phyloP scores from a whole-genome alignment of 2,797 vertebrate species.

The Onychomys torridus region DNA sequence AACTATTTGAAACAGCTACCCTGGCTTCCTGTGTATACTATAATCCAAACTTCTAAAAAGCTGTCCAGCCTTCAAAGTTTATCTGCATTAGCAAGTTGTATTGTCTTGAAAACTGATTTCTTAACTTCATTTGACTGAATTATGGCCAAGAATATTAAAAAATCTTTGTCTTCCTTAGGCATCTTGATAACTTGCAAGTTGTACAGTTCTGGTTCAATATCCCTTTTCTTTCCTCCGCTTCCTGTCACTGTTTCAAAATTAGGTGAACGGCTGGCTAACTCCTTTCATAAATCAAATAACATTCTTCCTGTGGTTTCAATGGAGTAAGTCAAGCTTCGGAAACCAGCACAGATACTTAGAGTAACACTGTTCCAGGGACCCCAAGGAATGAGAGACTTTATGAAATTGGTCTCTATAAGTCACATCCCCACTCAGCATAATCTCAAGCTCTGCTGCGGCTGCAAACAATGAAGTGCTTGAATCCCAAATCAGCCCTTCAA shows the following conservation, averaged over 20 bases:
- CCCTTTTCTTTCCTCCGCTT: slow-evolving; percentile 74
- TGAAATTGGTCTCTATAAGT: slow-evolving; percentile 75
- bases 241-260: slow-evolving; percentile 79
- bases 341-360: slow-evolving; percentile 68
- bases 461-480: slow-evolving; percentile 74
- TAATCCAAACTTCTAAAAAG: slow-evolving; percentile 37
- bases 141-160: slow-evolving; percentile 74
- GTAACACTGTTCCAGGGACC: slow-evolving; percentile 43
- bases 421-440: slow-evolving; percentile 70
- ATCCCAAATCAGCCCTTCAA: slow-evolving; percentile 76
- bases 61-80: slow-evolving; percentile 28
- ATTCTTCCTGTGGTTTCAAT: slow-evolving; percentile 77
- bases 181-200: slow-evolving; percentile 73
- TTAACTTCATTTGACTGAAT: slow-evolving; percentile 75
- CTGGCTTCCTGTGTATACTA: background rate
- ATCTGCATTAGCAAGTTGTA: slow-evolving; percentile 49
- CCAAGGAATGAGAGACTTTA: slow-evolving; percentile 68
- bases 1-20: slow-evolving; percentile 44
- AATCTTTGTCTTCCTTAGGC: slow-evolving; percentile 72
- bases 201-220: slow-evolving; percentile 78
- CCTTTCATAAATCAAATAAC: slow-evolving; percentile 82
- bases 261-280: slow-evolving; percentile 81
- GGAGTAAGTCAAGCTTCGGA: slow-evolving; percentile 79
- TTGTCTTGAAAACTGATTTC: slow-evolving; percentile 72
- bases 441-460: slow-evolving; percentile 47